Conservation (phyloP, 2,888 invertebrate genomes). For the Thalpophila matura region DNA sequence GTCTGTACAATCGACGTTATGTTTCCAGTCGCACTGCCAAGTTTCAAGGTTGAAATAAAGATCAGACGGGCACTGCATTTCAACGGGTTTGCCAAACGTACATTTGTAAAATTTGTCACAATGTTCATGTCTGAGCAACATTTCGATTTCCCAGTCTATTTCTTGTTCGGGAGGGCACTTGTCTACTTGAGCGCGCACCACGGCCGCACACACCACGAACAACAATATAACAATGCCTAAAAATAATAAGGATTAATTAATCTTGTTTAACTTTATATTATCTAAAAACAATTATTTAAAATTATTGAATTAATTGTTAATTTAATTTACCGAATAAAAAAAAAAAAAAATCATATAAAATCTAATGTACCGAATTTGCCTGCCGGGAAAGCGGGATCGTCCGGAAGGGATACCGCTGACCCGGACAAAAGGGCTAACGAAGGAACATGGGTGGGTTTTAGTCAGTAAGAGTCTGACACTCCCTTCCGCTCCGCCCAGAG, state of each 20-base stretch:
- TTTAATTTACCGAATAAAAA: too few relatives aligned
- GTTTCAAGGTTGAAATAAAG: constrained; percentile 90
- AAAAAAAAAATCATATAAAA: too few relatives aligned
- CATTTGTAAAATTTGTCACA: constrained; percentile 93
- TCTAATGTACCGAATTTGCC: not conserved
- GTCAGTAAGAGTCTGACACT: too few relatives aligned
- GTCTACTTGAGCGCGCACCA: constrained; percentile 62
- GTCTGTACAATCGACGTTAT: constrained; percentile 91
- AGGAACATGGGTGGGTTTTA: too few relatives aligned
- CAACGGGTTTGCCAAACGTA: constrained; percentile 91
- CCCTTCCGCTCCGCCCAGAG: too few relatives aligned
- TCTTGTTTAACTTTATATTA: not conserved
- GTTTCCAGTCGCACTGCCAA: constrained; percentile 91
- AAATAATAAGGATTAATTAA: constrained; percentile 35
- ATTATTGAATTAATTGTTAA: too few relatives aligned
- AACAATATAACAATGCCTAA: constrained; percentile 67
- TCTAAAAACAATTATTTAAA: not conserved
- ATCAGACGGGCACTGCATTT: constrained; percentile 89
- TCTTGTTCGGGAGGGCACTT: constrained; percentile 78
- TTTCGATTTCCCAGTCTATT: constrained; percentile 78
- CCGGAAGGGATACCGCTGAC: too few relatives aligned
- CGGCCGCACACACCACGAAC: constrained; percentile 64
- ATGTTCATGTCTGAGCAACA: constrained; percentile 89
- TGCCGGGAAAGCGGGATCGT: too few relatives aligned
- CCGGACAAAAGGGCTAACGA: too few relatives aligned